Evolutionary conservation across 2,797 vertebrate genomes (phyloP).

Genomic region (Cebuella pygmaea): DNA sequence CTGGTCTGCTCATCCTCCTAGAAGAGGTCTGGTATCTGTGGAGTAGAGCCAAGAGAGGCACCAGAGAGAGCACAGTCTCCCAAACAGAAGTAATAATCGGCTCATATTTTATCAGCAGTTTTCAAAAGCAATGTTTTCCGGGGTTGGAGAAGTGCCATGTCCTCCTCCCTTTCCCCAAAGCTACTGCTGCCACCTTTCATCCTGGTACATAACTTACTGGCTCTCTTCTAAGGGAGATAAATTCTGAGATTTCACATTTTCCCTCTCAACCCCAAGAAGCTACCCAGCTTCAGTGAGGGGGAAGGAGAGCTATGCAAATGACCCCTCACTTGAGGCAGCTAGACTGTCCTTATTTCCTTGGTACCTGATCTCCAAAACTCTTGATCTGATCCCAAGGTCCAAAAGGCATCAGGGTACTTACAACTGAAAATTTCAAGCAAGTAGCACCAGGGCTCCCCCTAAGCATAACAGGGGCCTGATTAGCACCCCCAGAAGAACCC

Average conservation of each 20-base stretch:
- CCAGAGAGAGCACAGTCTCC: slow-evolving; percentile 62
- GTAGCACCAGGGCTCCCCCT: slow-evolving; percentile 78
- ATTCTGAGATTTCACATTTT: slow-evolving; percentile 65
- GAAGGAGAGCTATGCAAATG: slow-evolving; percentile 37
- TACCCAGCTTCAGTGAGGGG: slow-evolving; percentile 38
- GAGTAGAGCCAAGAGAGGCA: slow-evolving; percentile 76
- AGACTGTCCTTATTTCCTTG: slow-evolving; percentile 55
- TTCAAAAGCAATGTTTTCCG: slow-evolving; percentile 75
- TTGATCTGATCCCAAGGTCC: slow-evolving; percentile 60
- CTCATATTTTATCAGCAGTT: slow-evolving; percentile 77
- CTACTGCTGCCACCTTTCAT: slow-evolving; percentile 75
- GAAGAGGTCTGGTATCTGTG: slow-evolving; percentile 63
- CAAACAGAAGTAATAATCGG: slow-evolving; percentile 76
- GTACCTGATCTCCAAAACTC: slow-evolving; percentile 58
- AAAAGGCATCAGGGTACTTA: slow-evolving; percentile 73
- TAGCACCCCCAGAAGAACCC: slow-evolving; percentile 73
- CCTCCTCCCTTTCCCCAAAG: slow-evolving; percentile 71
- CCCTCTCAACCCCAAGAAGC: slow-evolving; percentile 56
- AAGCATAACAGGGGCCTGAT: slow-evolving; percentile 70
- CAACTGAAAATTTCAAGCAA: slow-evolving; percentile 69
- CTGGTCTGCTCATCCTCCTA: slow-evolving; percentile 73
- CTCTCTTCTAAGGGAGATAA: slow-evolving; percentile 71
- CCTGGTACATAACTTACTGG: slow-evolving; percentile 51
- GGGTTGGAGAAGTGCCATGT: slow-evolving; percentile 76
- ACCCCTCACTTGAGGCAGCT: slow-evolving; percentile 38